These are phyloP conservation scores for Tachyglossus aculeatus DNA, from an alignment of 2,797 vertebrate species.

Conservation along the genomic window DNA sequence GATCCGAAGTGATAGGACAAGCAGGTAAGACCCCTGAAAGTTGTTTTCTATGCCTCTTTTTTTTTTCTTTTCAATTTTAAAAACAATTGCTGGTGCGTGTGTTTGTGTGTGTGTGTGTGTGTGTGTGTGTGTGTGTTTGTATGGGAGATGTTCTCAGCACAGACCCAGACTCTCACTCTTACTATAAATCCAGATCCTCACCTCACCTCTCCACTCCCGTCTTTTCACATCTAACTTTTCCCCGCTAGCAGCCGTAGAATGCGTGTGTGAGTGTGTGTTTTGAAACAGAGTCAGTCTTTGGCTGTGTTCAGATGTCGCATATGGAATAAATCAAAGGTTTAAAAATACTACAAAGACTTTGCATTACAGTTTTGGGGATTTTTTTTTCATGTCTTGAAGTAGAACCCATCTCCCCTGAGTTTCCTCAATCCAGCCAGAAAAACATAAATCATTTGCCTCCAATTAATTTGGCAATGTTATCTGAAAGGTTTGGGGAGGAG, in stretches of 20 bases:
- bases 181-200: constrained; percentile 31
- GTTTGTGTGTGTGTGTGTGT: no score
- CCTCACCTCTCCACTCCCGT: constrained; percentile 7
- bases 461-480: constrained; percentile 48
- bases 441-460: constrained; percentile 63
- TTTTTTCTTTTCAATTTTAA: constrained; percentile 18
- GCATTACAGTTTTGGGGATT: constrained; percentile 49
- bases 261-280: constrained; percentile 25
- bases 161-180: constrained; percentile 25
- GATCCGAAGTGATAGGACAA: constrained; percentile 73
- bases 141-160: background rate
- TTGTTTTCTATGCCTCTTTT: constrained; percentile 23
- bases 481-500: constrained; percentile 41
- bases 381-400: constrained; percentile 50
- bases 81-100: background rate
- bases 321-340: constrained; percentile 74
- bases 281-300: constrained; percentile 55
- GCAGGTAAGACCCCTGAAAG: constrained; percentile 80
- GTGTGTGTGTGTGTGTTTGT: no score
- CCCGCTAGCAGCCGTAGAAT: constrained; percentile 12
- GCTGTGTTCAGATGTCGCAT: constrained; percentile 71
- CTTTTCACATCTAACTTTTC: constrained; percentile 56
- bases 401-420: constrained; percentile 64
- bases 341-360: constrained; percentile 71
- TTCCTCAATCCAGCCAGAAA: constrained; percentile 58